Base-by-base conservation (phyloP, 2,888 invertebrate species). In the Dryocosmus kuriphilus region DNA sequence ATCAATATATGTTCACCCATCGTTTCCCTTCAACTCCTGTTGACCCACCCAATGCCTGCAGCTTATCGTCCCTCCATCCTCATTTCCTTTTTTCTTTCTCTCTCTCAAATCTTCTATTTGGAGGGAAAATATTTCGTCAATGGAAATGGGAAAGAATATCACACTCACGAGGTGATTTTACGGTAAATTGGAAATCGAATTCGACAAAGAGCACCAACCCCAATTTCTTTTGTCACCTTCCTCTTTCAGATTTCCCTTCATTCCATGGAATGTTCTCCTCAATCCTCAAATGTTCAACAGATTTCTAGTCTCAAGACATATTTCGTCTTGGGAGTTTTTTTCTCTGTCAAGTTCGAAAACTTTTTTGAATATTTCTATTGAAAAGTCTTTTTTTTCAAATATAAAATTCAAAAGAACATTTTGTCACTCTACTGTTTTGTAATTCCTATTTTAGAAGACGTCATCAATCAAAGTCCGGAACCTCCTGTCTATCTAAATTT, bases 381-480 rank as follows among this genome's bases (percentile, higher is more conserved):
- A n/a, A n/a, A n/a, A n/a, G n/a, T n/a, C n/a, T n/a, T n/a, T n/a
- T n/a, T n/a, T n/a, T n/a, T n/a, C n/a, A n/a, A n/a, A n/a, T n/a
- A n/a, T n/a, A n/a, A n/a, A n/a, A n/a, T n/a, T n/a, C n/a, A n/a
- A n/a, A n/a, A 57, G 22, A 57, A 14, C n/a, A 71, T 71, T 46
- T 51, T 41, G 46, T 71, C 41, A 65, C 16, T 71, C 8, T 46
- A 24, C 1, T 71, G 51, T 71, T 71, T 51, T 67, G 16, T 51
- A 30, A 71, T 51, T 71, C n/a, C 27, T 46, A 46, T 41, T 51
- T 51, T 51, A 46, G 71, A 38, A 38, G 27, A 27, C 24, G 11
- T 16, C 19, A 71, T 71, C 51, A 19, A 71, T 71, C 71, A 51
- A 27, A 71, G 41, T 51, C 41, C 71, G 71, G 71, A 71, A 51